Evolutionary conservation across 2,888 invertebrate genomes (phyloP).

Genomic region (Adineta ricciae): DNA sequence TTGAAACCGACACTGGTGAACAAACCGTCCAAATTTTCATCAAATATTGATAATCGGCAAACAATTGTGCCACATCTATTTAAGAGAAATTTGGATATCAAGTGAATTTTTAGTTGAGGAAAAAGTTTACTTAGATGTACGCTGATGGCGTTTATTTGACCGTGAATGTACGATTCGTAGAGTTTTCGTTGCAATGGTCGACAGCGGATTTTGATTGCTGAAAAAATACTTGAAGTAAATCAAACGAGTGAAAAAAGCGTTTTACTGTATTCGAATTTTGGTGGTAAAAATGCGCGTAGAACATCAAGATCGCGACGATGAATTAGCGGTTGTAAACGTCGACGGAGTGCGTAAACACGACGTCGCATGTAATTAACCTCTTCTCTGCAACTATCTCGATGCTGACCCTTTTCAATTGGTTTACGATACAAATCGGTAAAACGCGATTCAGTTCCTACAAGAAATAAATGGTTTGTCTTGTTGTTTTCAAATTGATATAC

Average conservation of each 20-base stretch:
- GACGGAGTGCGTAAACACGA: conserved; percentile 82
- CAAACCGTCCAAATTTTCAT: not conserved
- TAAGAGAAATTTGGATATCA: not conserved
- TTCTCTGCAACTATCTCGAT: conserved; percentile 75
- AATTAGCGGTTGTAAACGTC: conserved; percentile 82
- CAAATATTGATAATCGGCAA: not conserved
- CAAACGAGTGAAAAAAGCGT: too few relatives aligned
- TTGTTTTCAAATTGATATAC: not conserved
- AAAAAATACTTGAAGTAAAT: too few relatives aligned
- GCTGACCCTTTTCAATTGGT: conserved; percentile 90
- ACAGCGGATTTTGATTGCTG: not conserved
- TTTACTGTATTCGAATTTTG: conserved; percentile 79
- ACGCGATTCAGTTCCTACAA: conserved; percentile 74
- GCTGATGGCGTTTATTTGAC: not conserved
- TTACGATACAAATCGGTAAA: conserved; percentile 88
- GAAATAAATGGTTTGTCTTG: not conserved
- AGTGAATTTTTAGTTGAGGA: too few relatives aligned
- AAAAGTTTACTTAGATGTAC: not conserved
- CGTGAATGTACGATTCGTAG: not conserved
- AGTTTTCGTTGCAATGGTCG: not conserved
- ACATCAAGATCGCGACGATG: conserved; percentile 80
- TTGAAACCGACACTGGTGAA: too few relatives aligned
- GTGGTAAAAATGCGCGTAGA: conserved; percentile 81
- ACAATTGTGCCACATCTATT: not conserved
- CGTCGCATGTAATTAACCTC: conserved; percentile 83